Evolutionary conservation across 2,797 vertebrate genomes (phyloP), one percentile per base, ranked within the genome.

Genomic region (Australoheros facetus): DNA sequence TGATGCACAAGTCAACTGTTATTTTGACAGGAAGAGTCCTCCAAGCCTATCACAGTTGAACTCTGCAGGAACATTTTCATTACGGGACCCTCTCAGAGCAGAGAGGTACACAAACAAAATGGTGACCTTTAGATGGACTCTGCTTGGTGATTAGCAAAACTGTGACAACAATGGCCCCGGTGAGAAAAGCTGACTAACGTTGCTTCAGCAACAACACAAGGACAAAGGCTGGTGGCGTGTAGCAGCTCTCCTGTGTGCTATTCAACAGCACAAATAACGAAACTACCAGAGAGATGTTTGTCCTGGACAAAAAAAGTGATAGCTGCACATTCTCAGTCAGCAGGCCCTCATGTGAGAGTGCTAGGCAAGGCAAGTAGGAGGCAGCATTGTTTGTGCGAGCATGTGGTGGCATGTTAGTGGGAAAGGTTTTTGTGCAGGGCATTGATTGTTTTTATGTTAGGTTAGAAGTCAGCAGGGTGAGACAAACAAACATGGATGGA

Each of bases 171-270:
- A 92, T 73, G 56, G 87, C 57, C 39, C 21, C 16, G 45, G 60
- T 73, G 84, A 83, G 80, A 92, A 91, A 85, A 90, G 91, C 94
- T 91, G 91, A 94, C 89, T 80, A 77, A 84, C 21, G 64, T 85
- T 88, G 82, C 85, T 89, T 86, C 69, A 79, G 72, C 84, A 82
- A 83, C 84, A 89, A 83, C 86, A 87, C 73, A 73, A 70, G 59
- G 83, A 88, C 89, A 92, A 91, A 87, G 69, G 81, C 86, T 34
- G 73, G 51, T 32, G 81, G 82, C 3, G 32, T 78, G 58, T 7
- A 56, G 55, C 77, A 48, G 85, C 78, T 66, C 84, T 85, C 71
- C 85, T 56, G 78, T n/a, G 10, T 9, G 77, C 87, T 58, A 90
- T 94, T 93, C 87, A 92, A 48, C 79, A 5, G 71, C 69, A 11